phyloP scores from a whole-genome alignment of 2,797 vertebrate species.

The Astyanax mexicanus region DNA sequence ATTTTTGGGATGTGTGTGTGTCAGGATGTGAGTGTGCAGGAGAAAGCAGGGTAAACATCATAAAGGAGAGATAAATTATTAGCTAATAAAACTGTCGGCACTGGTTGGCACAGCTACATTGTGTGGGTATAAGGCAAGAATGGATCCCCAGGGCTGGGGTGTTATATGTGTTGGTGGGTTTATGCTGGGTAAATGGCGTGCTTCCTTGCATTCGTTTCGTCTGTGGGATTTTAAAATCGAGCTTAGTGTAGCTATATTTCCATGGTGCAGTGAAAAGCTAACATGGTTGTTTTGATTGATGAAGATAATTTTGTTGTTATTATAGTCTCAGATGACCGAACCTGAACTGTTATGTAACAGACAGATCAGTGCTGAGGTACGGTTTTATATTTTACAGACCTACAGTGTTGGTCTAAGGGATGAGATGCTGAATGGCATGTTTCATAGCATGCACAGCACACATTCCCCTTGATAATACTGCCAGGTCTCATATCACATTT shows the following conservation, averaged over 20 bases:
- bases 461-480: slow-evolving; percentile 65
- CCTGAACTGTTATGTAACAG: too few species aligned
- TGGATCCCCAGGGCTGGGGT: slow-evolving; percentile 20
- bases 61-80: slow-evolving; percentile 54
- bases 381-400: too few species aligned
- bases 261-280: too few species aligned
- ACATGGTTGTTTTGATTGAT: too few species aligned
- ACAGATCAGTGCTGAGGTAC: too few species aligned
- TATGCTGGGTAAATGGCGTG: slow-evolving; percentile 29
- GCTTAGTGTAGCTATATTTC: too few species aligned
- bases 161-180: slow-evolving; percentile 49
- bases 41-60: slow-evolving; percentile 47
- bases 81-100: slow-evolving; percentile 53
- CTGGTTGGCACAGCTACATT: slow-evolving; percentile 46
- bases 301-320: too few species aligned
- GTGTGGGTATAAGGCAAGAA: slow-evolving; percentile 32
- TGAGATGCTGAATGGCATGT: too few species aligned
- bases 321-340: too few species aligned
- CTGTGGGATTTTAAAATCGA: too few species aligned
- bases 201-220: too few species aligned
- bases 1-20: slow-evolving; percentile 35
- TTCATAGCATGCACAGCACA: slow-evolving; percentile 49
- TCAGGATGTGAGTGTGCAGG: background rate
- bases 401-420: too few species aligned
- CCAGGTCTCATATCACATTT: slow-evolving; percentile 47